Conservation (phyloP, 2,113 vertebrate genomes). For the Esox niger region DNA sequence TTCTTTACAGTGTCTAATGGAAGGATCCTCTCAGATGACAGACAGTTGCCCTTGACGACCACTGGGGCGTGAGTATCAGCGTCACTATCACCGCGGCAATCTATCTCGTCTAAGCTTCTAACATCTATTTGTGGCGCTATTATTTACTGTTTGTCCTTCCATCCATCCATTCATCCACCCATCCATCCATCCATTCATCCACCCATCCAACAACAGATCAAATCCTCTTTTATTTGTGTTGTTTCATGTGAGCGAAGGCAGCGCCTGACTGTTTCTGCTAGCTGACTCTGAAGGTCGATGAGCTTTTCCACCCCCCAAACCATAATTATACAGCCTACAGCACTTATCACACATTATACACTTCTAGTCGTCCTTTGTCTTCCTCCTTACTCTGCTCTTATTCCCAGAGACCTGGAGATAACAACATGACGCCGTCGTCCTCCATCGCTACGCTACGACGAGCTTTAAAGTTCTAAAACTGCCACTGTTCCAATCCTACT, state of each 20-base stretch:
- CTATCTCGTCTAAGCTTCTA: conserved; percentile 41
- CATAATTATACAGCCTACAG: conserved; percentile 51
- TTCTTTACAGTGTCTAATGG: neutral
- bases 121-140: conserved; percentile 59
- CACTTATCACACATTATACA: conserved; percentile 65
- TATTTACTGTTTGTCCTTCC: conserved; percentile 55
- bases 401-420: conserved; percentile 11
- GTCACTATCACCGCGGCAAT: conserved; percentile 37
- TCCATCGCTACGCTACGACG: conserved; percentile 61
- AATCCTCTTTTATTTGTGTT: neutral
- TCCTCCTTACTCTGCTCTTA: conserved; percentile 47
- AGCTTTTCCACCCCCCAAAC: neutral
- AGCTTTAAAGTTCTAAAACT: conserved; percentile 77
- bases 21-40: conserved; percentile 18
- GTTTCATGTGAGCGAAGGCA: neutral
- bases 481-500: conserved; percentile 72
- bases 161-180: conserved; percentile 55
- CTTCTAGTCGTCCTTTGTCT: conserved; percentile 63
- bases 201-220: neutral
- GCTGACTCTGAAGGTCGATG: conserved; percentile 5
- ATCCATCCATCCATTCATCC: conserved; percentile 29
- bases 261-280: neutral
- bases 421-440: conserved; percentile 5
- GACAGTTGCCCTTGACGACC: conserved; percentile 45
- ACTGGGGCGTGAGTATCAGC: conserved; percentile 43